These are phyloP conservation scores for Polyommatus icarus DNA, from an alignment of 2,888 invertebrate species.

Conservation along the genomic window DNA sequence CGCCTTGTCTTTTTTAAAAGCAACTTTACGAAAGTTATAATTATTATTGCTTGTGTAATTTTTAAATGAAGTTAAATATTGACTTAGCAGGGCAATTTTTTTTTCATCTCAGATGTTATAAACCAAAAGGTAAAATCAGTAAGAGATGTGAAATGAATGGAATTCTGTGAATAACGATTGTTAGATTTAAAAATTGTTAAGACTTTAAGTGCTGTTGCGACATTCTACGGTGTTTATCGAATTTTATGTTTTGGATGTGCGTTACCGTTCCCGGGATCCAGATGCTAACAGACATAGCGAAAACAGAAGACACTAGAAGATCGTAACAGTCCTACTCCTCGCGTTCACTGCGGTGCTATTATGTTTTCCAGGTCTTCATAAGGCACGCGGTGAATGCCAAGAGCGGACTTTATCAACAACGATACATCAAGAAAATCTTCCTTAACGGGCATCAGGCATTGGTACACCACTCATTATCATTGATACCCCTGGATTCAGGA, in stretches of 20 bases:
- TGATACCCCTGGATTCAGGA: too few relatives aligned
- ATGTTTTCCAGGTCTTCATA: conserved; percentile 90
- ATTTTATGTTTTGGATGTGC: too few relatives aligned
- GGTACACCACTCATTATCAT: too few relatives aligned
- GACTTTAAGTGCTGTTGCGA: not conserved
- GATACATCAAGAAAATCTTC: conserved; percentile 34
- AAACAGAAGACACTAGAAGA: conserved; percentile 37
- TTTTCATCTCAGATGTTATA: too few relatives aligned
- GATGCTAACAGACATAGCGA: not conserved
- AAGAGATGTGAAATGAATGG: not conserved
- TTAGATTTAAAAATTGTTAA: not conserved
- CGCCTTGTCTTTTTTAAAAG: not conserved
- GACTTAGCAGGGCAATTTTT: not conserved
- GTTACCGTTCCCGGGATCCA: not conserved
- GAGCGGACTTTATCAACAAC: conserved; percentile 85
- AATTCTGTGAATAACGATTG: not conserved
- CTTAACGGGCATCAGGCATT: too few relatives aligned
- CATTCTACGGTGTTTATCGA: too few relatives aligned
- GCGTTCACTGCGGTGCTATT: conserved; percentile 97
- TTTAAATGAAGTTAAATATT: not conserved
- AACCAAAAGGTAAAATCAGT: too few relatives aligned
- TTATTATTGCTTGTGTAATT: not conserved
- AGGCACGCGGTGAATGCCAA: conserved; percentile 99
- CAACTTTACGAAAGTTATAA: not conserved
- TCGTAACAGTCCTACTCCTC: conserved; percentile 87